Evolutionary conservation across 2,888 invertebrate species (phyloP).

Genomic region (Drosophila anceps): DNA sequence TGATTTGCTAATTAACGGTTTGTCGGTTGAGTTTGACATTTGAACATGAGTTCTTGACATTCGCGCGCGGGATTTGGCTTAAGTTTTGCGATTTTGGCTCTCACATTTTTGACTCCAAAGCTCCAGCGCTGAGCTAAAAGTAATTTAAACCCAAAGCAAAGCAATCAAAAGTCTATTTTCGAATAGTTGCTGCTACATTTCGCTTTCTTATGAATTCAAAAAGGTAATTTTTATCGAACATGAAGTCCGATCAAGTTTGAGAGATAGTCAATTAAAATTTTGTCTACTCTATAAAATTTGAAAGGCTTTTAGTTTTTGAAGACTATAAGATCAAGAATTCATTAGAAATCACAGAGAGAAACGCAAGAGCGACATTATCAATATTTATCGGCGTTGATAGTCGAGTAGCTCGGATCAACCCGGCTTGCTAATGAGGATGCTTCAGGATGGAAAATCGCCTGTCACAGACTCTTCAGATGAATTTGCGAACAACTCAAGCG

Average conservation of each 20-base stretch:
- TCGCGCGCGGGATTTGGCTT: slow-evolving; percentile 58
- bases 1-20: slow-evolving; percentile 84
- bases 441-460: slow-evolving; percentile 19
- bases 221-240: neutral
- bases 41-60: slow-evolving; percentile 83
- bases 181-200: neutral
- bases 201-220: neutral
- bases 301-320: too few species aligned
- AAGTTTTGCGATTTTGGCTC: slow-evolving; percentile 11
- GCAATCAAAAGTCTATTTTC: slow-evolving; percentile 19
- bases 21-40: slow-evolving; percentile 83
- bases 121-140: neutral
- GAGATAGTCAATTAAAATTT: neutral
- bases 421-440: neutral
- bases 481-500: slow-evolving; percentile 29
- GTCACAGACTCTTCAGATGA: slow-evolving; percentile 27
- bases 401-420: neutral
- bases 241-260: neutral
- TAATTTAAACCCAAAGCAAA: slow-evolving; percentile 14
- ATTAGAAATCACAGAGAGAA: neutral
- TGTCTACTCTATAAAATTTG: neutral
- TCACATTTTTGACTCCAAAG: neutral
- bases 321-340: neutral
- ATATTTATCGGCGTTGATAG: neutral
- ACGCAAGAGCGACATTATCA: neutral